Percentiles rank a stretch among this genome's conserved stretches.
Conservation (phyloP, 1,140 invertebrate genomes). For the Pseudobourletiella spinata region DNA sequence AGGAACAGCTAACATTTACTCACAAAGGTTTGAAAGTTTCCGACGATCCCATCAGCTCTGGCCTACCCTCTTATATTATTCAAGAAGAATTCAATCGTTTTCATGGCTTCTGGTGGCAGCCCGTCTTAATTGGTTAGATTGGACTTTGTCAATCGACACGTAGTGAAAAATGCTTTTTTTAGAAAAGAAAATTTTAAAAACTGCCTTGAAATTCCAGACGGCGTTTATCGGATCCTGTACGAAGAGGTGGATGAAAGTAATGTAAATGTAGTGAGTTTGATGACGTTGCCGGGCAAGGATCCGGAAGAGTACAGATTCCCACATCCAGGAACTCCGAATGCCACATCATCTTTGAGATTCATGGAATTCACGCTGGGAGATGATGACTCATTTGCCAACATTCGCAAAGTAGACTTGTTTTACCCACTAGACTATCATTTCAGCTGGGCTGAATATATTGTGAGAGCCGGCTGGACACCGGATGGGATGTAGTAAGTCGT, state of each 20-base stretch:
- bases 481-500: constrained; percentile 73
- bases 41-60: constrained; percentile 79
- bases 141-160: no score
- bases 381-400: constrained; percentile 55
- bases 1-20: constrained; percentile 67
- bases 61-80: constrained; percentile 92
- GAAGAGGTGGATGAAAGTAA: constrained; percentile 93
- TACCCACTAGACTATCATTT: constrained; percentile 63
- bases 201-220: constrained; percentile 43
- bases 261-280: constrained; percentile 83
- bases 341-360: constrained; percentile 77
- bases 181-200: neutral
- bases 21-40: constrained; percentile 61
- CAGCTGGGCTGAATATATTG: constrained; percentile 87
- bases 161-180: no score
- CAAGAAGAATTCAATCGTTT: constrained; percentile 97
- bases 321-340: constrained; percentile 78
- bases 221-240: constrained; percentile 79
- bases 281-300: constrained; percentile 45
- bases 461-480: constrained; percentile 85
- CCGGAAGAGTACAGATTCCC: constrained; percentile 64
- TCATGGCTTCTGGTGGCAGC: constrained; percentile 97
- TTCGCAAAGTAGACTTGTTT: constrained; percentile 59
- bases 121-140: constrained; percentile 51
- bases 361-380: constrained; percentile 70